These are phyloP conservation scores for Melozone crissalis DNA, from an alignment of 2,113 vertebrate species.

Conservation along the genomic window DNA sequence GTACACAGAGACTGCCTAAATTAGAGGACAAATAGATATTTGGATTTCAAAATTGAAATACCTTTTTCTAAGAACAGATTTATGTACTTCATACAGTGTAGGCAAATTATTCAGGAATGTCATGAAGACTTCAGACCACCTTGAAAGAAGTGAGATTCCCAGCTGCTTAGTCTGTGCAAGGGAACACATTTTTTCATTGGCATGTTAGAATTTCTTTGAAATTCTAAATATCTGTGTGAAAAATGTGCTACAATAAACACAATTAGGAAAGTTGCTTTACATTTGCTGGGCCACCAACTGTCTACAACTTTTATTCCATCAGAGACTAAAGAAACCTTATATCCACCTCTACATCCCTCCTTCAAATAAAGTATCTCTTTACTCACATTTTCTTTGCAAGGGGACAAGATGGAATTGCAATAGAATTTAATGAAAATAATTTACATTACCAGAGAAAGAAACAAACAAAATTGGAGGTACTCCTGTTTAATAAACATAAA, in stretches of 20 bases:
- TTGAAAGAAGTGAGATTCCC: not conserved
- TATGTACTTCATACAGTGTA: not conserved
- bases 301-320: not conserved
- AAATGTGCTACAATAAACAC: not conserved
- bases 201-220: not conserved
- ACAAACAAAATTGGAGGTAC: not conserved
- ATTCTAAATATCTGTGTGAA: not conserved
- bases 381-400: not conserved
- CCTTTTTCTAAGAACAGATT: not conserved
- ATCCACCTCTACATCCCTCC: not conserved
- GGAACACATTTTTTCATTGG: not conserved
- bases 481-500: not conserved
- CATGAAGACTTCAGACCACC: accelerated
- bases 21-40: not conserved
- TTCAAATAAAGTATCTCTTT: not conserved
- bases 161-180: not conserved
- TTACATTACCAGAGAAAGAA: not conserved
- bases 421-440: not conserved
- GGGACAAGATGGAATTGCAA: not conserved
- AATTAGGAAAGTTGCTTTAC: not conserved
- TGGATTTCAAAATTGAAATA: not conserved
- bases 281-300: not conserved
- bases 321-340: not conserved
- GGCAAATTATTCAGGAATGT: not conserved
- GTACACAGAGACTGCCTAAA: not conserved